A percentile compares a stretch with the other conserved stretches of the same genome.
These are phyloP conservation scores for Nezara viridula DNA, from an alignment of 2,888 invertebrate species.

Conservation along the genomic window DNA sequence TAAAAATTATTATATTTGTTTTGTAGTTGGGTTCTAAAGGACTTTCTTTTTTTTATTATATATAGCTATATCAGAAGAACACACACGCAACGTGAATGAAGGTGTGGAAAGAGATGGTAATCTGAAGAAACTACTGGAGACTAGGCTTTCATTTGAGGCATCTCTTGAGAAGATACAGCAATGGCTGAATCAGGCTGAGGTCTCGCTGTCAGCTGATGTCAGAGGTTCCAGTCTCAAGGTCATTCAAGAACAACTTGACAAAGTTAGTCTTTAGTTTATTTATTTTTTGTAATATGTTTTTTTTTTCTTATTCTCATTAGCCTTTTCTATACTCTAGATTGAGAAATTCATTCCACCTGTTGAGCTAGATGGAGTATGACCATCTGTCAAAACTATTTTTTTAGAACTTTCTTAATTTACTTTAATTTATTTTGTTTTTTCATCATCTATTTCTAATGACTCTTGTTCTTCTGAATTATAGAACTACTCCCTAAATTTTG, in stretches of 20 bases:
- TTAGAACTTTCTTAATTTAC: too few relatives aligned
- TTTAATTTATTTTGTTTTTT: too few relatives aligned
- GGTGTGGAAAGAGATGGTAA: constrained; percentile 77
- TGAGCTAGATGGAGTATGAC: background rate
- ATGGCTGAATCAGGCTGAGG: constrained; percentile 93
- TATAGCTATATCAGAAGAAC: constrained; percentile 64
- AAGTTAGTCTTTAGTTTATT: constrained; percentile 69
- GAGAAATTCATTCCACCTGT: background rate
- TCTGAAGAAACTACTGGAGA: constrained; percentile 82
- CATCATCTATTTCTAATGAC: too few relatives aligned
- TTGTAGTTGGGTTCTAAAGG: background rate
- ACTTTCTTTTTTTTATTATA: background rate
- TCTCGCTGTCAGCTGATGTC: constrained; percentile 85
- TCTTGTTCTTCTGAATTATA: too few relatives aligned
- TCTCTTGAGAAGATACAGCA: constrained; percentile 85
- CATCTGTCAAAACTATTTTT: too few relatives aligned
- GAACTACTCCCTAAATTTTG: too few relatives aligned
- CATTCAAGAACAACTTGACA: constrained; percentile 88
- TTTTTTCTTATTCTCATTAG: background rate
- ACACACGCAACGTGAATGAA: constrained; percentile 67
- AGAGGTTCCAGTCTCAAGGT: constrained; percentile 85
- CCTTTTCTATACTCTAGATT: background rate
- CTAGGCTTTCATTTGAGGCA: constrained; percentile 85
- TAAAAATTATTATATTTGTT: background rate
- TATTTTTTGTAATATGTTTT: background rate